Conservation (phyloP, 2,797 vertebrate species). For the Cyprinella venusta region DNA sequence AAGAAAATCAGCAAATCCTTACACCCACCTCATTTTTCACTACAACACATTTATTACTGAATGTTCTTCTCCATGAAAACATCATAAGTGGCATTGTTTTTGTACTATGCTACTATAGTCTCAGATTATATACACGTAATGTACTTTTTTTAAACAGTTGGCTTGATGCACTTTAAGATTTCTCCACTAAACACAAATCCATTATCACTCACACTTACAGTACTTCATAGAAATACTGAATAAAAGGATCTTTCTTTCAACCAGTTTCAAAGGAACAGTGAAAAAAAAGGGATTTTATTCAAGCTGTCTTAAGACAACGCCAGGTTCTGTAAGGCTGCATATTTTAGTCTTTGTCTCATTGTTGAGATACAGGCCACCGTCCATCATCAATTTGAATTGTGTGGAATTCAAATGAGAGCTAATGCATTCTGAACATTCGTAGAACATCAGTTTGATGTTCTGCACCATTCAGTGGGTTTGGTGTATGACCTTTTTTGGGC, state of each 20-base stretch:
- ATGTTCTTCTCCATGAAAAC: conserved; percentile 15
- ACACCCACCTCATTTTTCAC: not conserved
- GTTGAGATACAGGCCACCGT: conserved; percentile 21
- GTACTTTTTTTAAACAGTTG: not conserved
- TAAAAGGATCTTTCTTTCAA: conserved; percentile 29
- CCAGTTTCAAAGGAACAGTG: conserved; percentile 23
- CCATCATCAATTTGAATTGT: conserved; percentile 41
- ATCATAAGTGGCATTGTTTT: not conserved
- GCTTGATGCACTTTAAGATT: conserved; percentile 7
- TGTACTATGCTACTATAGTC: not conserved
- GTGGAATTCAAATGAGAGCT: conserved; percentile 38
- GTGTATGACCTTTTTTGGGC: conserved; percentile 1
- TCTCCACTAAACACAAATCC: conserved; percentile 17
- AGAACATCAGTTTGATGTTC: conserved; percentile 41
- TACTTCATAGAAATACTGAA: conserved; percentile 3
- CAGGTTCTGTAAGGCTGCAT: conserved; percentile 19
- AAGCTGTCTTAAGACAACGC: conserved; percentile 7
- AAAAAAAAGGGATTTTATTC: conserved; percentile 21
- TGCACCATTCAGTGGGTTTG: conserved; percentile 29
- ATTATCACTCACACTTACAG: conserved; percentile 15
- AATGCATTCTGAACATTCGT: conserved; percentile 45
- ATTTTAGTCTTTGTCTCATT: conserved; percentile 34
- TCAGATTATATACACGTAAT: not conserved
- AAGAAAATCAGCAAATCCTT: not conserved
- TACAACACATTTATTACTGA: conserved; percentile 5